Evolutionary conservation across 2,113 vertebrate genomes (phyloP).

Genomic region (Pseudopipra pipra): DNA sequence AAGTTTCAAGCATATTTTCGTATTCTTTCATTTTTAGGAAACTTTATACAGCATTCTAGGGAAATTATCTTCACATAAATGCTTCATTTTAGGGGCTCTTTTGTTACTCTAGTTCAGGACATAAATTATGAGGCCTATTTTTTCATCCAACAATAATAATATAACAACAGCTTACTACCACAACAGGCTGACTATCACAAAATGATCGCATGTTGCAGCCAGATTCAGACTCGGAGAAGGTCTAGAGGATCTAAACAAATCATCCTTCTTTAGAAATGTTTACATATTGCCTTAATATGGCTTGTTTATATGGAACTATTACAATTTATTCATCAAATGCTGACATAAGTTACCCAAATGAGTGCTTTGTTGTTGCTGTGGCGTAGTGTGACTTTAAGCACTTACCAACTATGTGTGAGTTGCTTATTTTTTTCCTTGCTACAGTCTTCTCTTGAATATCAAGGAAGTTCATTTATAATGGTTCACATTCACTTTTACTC

Average conservation of each 20-base stretch:
- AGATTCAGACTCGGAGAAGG: not conserved
- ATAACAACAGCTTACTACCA: not conserved
- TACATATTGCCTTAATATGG: not conserved
- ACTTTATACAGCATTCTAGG: not conserved
- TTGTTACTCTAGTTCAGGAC: not conserved
- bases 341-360: not conserved
- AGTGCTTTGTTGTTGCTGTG: not conserved
- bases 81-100: not conserved
- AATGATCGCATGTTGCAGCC: not conserved
- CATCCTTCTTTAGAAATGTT: not conserved
- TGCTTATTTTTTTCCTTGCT: not conserved
- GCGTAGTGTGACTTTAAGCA: not conserved
- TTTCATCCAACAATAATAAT: not conserved
- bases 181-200: not conserved
- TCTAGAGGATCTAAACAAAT: not conserved
- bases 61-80: not conserved
- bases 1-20: not conserved
- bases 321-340: not conserved
- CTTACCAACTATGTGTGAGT: fast-evolving
- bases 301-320: not conserved
- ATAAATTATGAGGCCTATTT: not conserved
- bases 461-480: not conserved
- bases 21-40: not conserved
- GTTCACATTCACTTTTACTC: not conserved
- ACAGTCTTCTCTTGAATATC: not conserved